Base-by-base conservation (phyloP, 2,888 invertebrate genomes). In the Conchocele bisecta region DNA sequence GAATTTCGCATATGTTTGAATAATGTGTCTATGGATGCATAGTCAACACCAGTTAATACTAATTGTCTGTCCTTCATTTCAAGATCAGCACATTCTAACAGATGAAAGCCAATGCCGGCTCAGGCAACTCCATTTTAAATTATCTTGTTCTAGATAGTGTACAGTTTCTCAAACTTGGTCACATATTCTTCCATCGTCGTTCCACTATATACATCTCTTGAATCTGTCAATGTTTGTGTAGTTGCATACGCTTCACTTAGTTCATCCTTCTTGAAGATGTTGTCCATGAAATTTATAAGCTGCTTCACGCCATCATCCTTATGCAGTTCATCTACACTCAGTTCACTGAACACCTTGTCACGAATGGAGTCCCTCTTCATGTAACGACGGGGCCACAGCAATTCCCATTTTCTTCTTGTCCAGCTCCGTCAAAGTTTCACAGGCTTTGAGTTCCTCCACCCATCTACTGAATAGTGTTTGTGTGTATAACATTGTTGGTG, bases 171-270 rank as follows among this genome's bases (percentile, higher is more conserved):
- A 57, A 72, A 72, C n/a, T 71, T 61, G 29, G 71, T 60, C 13
- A 60, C 53, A 35, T 35, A 71, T 20, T 66, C 58, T 26, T 71
- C 71, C 60, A 71, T 71, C 20, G 56, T 42, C 13, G 41, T 20
- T 7, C 35, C 50, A 13, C 41, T n/a, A n/a, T 13, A 37, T 46
- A 33, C 46, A 48, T 3, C 48, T 2, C 42, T 37, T 59, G 37
- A 60, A 73, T 31, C 63, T 42, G 46, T 65, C 74, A 74, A 74
- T 69, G 15, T 58, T 57, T 4, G 59, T 54, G 42, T 74, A 69
- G n/a, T 46, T 33, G 66, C 67, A 67, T 67, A 72, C 20, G 63
- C 72, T 26, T 66, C 54, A 41, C 58, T 69, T 1, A 74, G 29
- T 37, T 69, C 58, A 58, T 63, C 46, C 58, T 72, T 35, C 48